Percentiles rank a stretch among this genome's conserved stretches.
Conservation (phyloP, 2,888 invertebrate species). For the Andrena minutula region DNA sequence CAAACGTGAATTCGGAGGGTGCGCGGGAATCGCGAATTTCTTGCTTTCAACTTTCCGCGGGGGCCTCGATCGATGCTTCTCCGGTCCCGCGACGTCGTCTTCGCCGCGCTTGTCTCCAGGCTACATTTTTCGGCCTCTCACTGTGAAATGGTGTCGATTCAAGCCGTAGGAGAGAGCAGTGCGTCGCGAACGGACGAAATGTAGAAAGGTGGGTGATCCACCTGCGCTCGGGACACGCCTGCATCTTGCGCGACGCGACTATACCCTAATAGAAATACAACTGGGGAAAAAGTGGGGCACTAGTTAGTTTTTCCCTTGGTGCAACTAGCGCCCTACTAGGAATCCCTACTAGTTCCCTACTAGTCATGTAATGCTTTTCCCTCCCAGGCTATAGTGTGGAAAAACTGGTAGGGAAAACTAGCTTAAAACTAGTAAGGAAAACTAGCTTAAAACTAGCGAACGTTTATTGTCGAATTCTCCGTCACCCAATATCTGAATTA, state of each 20-base stretch:
- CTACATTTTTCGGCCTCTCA: background rate
- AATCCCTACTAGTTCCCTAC: no score
- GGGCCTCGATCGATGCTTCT: background rate
- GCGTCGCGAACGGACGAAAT: background rate
- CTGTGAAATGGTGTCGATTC: background rate
- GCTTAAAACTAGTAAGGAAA: no score
- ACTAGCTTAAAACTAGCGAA: no score
- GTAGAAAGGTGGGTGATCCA: background rate
- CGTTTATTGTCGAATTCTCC: no score
- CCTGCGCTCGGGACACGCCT: background rate
- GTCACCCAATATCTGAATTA: no score
- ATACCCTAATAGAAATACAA: no score
- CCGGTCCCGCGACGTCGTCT: background rate
- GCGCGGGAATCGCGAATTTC: slow-evolving; percentile 6
- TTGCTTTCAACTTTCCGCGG: background rate
- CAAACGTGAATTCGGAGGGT: background rate
- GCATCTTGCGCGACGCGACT: background rate
- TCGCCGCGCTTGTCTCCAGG: background rate
- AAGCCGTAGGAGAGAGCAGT: background rate
- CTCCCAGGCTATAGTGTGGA: no score
- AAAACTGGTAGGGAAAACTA: no score
- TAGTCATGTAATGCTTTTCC: no score
- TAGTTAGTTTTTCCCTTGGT: no score
- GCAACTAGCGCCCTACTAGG: no score
- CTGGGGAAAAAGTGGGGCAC: no score